phyloP scores from a whole-genome alignment of 2,113 vertebrate species.

The Nibea albiflora region DNA sequence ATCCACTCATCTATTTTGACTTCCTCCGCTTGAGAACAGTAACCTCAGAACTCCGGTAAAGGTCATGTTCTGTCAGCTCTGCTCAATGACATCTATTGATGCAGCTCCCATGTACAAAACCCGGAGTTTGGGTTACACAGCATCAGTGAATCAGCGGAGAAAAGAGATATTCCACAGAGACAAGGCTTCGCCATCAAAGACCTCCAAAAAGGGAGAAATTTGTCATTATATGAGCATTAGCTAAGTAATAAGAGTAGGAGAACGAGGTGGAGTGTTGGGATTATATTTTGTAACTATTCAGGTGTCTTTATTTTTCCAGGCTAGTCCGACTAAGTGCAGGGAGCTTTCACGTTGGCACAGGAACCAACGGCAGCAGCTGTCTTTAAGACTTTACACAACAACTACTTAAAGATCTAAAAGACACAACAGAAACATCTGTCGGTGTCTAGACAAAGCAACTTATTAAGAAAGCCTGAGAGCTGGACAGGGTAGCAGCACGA shows the following conservation, averaged over 20 bases:
- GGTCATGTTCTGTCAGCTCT: conserved; percentile 73
- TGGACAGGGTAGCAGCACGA: not conserved
- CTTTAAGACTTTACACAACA: conserved; percentile 69
- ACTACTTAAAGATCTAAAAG: conserved; percentile 65
- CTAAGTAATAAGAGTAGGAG: not conserved
- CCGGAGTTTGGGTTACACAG: conserved; percentile 55
- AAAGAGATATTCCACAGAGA: conserved; percentile 23
- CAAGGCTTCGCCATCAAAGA: conserved; percentile 27
- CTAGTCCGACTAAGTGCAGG: not conserved
- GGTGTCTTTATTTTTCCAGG: not conserved
- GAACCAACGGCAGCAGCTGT: conserved; percentile 71
- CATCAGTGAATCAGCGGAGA: conserved; percentile 32
- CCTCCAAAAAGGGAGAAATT: conserved; percentile 8
- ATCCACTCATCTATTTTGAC: conserved; percentile 84
- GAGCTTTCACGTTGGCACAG: conserved; percentile 4
- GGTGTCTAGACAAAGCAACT: conserved; percentile 63
- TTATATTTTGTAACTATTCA: conserved; percentile 8
- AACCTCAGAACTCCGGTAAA: conserved; percentile 74
- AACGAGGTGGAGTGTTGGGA: not conserved
- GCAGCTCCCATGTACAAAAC: conserved; percentile 6
- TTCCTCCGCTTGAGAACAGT: conserved; percentile 75
- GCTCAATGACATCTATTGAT: conserved; percentile 71
- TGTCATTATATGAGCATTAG: conserved; percentile 9
- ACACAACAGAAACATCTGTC: conserved; percentile 74
- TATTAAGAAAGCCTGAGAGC: conserved; percentile 30